Evolutionary conservation across 1,140 invertebrate genomes (phyloP).

Genomic region (Pseudomyrmex sp.): DNA sequence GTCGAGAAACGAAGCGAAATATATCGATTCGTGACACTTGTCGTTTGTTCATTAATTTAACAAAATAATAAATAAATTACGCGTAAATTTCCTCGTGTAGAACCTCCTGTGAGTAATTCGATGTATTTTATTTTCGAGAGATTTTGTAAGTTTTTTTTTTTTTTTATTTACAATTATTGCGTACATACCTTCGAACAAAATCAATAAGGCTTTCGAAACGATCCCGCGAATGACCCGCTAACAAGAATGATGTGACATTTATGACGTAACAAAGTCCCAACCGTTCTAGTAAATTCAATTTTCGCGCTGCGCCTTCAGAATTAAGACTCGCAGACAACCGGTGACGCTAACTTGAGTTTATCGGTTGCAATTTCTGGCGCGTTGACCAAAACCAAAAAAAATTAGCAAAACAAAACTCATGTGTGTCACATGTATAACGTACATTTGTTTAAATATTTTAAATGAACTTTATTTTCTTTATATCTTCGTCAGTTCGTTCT

Average conservation of each 20-base stretch:
- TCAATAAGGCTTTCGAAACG: background rate
- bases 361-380: no score
- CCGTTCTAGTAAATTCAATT: slow-evolving; percentile 18
- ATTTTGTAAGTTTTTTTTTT: background rate
- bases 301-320: background rate
- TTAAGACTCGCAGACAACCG: background rate
- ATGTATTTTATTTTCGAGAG: background rate
- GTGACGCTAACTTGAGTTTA: slow-evolving; percentile 16
- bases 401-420: background rate
- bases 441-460: no score
- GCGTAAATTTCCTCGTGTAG: background rate
- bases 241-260: background rate
- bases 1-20: no score
- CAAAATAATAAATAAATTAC: no score
- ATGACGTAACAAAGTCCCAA: slow-evolving; percentile 22
- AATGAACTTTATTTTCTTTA: no score
- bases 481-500: no score
- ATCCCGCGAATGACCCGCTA: background rate
- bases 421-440: no score
- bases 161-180: background rate
- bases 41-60: no score
- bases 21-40: no score
- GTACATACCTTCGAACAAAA: background rate
- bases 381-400: background rate
- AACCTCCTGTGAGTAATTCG: background rate